Base-by-base conservation (phyloP, 2,888 invertebrate genomes). In the Caenorhabditis angaria region DNA sequence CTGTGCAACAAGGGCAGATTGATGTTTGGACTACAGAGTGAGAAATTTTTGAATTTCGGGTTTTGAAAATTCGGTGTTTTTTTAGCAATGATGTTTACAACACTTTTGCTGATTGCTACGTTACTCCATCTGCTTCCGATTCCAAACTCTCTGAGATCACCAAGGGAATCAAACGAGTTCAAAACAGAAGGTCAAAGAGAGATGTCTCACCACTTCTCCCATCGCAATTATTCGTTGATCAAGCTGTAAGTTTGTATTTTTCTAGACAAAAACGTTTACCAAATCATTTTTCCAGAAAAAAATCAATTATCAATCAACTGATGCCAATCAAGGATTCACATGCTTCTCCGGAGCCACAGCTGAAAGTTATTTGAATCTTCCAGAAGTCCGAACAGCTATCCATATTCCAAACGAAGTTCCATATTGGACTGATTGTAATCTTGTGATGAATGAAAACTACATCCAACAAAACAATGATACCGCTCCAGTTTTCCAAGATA, bases 381-480 rank as follows among this genome's bases (percentile, higher is more conserved):
- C 68, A 12, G 75, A 75, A 25, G 81, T 82, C 8, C 71, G 78
- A 14, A 48, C 53, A 5, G 81, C 78, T 32, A 73, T 83, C 32
- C 81, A 83, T 65, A 78, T 83, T 28, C 77, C 77, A 10, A 50
- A 53, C 22, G 47, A 27, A 27, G 55, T 73, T 29, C 55, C 63
- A 27, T 56, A 68, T 50, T 82, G 82, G 82, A 70, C 71, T 14
- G 80, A 77, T 48, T 82, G 82, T 65, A 82, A 82, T 65, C 58
- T 48, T 25, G 70, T 71, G 20, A 80, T 84, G 65, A 83, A 83
- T 65, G 81, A 68, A 56, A 70, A 81, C 53, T 85, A 85, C 76
- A 50, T 78, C 10, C 84, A 83, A 61, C 71, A 79, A 70, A 73
- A 85, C 77, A 75, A 83, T 56, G 83, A 85, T 71, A 85, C 83